Evolutionary conservation across 2,113 vertebrate genomes (phyloP).

Genomic region (Halichoeres trimaculatus): DNA sequence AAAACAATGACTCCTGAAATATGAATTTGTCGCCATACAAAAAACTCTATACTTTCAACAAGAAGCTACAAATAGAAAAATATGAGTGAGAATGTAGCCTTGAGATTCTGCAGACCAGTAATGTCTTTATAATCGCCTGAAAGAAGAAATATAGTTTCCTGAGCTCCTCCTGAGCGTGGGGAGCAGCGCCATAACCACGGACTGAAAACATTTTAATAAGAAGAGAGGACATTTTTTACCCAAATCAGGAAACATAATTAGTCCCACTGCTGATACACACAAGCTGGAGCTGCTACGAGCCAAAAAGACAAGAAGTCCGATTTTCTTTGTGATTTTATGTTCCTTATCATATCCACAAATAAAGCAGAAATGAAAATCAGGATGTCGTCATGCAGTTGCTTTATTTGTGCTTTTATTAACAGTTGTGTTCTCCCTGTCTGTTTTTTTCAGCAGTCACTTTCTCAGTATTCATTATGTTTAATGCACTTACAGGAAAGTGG

Average conservation of each 20-base stretch:
- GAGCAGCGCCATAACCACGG: not conserved
- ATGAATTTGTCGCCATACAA: not conserved
- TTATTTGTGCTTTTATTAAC: conserved; percentile 51
- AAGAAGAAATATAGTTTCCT: conserved; percentile 31
- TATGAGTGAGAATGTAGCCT: not conserved
- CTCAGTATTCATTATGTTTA: conserved; percentile 55
- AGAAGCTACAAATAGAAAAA: not conserved
- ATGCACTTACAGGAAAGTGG: conserved; percentile 59
- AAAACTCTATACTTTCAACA: conserved; percentile 12
- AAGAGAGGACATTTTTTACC: conserved; percentile 9
- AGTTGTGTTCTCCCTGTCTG: conserved; percentile 22
- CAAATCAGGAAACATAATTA: conserved; percentile 20
- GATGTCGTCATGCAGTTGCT: conserved; percentile 37
- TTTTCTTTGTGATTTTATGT: not conserved
- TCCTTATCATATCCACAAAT: conserved; percentile 30
- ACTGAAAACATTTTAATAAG: conserved; percentile 19
- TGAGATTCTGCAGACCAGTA: conserved; percentile 12
- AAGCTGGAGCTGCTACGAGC: not conserved
- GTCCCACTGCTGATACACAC: conserved; percentile 25
- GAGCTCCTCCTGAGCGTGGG: conserved; percentile 13
- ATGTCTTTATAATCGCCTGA: conserved; percentile 19
- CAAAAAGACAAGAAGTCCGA: not conserved
- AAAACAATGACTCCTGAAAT: not conserved
- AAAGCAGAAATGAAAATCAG: conserved; percentile 19
- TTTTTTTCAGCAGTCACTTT: conserved; percentile 11